Evolutionary conservation across 1,140 invertebrate species (phyloP), one percentile per base, ranked within the genome.

Genomic region (Pararge aegeria): DNA sequence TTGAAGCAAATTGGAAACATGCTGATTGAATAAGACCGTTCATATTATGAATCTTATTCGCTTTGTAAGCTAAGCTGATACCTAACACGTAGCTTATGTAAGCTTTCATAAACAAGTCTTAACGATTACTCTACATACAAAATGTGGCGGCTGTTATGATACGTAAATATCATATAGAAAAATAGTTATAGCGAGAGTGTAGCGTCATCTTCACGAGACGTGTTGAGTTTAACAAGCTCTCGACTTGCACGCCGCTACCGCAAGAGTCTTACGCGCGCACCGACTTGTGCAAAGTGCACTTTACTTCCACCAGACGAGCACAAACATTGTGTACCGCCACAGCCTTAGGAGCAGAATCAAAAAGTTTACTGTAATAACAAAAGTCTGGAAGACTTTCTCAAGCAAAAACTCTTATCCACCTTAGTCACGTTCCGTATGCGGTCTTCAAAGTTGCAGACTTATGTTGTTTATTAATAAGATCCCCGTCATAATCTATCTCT

Each of bases 191-290:
- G 13, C 21, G 52, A 46, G 40, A 54, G 46, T 48, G 44, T 21
- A 61, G 48, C 52, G 21, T 80, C 78, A 73, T 76, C 75, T 79
- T 72, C 65, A 55, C 64, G 71, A 82, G 79, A 82, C 74, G 73
- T 72, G 80, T 82, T 86, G 78, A 68, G 65, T 71, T 64, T 64
- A 82, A 82, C 78, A 80, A 79, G 73, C 78, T 78, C 82, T 85
- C 53, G 70, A 73, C 53, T 68, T 46, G 57, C 61, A 55, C 62
- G 70, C 56, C 58, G 42, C 42, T 46, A 66, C 58, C 57, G 68
- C 55, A 58, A 64, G 50, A 57, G 64, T 61, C 44, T 55, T 54
- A 57, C 63, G 44, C 55, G 56, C 42, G 62, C 59, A 60, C 61
- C 49, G 56, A 58, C 73, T 75, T 67, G 64, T 59, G 62, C 66